phyloP scores from a whole-genome alignment of 2,113 vertebrate species.

The Cyprinodon variegatus region DNA sequence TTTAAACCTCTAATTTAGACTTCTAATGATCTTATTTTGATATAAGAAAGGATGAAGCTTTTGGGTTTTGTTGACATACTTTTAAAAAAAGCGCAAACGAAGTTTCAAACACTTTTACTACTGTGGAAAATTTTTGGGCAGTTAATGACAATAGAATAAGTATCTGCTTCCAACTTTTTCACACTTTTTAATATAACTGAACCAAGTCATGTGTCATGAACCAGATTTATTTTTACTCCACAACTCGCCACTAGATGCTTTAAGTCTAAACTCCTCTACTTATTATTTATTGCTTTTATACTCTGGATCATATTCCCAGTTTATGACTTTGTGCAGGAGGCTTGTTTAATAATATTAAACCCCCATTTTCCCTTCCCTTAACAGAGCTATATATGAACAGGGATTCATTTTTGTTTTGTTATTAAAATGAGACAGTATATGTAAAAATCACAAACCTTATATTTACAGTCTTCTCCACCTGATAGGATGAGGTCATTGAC shows the following conservation, averaged over 20 bases:
- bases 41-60: background rate
- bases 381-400: background rate
- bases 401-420: background rate
- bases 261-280: too few species aligned
- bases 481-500: conserved; percentile 95
- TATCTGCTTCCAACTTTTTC: background rate
- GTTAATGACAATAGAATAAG: background rate
- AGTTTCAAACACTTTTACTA: background rate
- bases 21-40: background rate
- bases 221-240: too few species aligned
- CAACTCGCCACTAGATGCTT: too few species aligned
- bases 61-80: background rate
- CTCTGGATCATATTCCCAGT: too few species aligned
- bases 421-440: background rate
- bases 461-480: conserved; percentile 96
- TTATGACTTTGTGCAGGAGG: too few species aligned
- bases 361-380: background rate
- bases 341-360: too few species aligned
- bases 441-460: conserved; percentile 83
- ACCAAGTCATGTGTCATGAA: background rate
- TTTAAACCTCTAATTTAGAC: background rate
- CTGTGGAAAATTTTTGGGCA: too few species aligned
- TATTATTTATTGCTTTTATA: too few species aligned
- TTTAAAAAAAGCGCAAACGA: background rate
- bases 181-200: background rate